A percentile compares a stretch with the other conserved stretches of the same genome.
Evolutionary conservation across 2,888 invertebrate genomes (phyloP).

Genomic region (Eupithecia subfuscata): DNA sequence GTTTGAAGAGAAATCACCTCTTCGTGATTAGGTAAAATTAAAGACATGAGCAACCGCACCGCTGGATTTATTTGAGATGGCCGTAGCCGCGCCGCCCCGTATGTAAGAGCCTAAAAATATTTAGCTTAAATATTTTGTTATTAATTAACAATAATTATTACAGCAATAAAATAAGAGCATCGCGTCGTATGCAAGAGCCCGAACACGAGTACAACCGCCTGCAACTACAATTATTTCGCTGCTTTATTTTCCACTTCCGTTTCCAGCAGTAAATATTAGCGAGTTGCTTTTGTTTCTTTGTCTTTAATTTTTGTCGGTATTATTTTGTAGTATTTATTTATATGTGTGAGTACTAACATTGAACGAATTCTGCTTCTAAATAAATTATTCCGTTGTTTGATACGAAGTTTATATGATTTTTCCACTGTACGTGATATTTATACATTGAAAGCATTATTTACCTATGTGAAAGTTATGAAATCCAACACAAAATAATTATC

Average conservation of each 20-base stretch:
- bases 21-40: no score
- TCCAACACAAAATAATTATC: not conserved
- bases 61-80: no score
- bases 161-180: not conserved
- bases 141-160: no score
- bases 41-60: no score
- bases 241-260: not conserved
- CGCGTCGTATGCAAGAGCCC: not conserved
- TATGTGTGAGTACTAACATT: not conserved
- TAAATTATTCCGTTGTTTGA: no score
- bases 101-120: not conserved
- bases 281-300: constrained; percentile 1
- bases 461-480: not conserved
- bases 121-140: no score
- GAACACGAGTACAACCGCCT: not conserved
- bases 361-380: no score
- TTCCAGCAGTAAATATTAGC: not conserved
- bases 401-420: no score
- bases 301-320: not conserved
- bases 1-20: not conserved
- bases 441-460: no score
- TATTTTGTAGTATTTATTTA: no score
- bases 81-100: no score
- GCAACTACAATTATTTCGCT: not conserved
- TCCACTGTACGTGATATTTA: no score